phyloP scores from a whole-genome alignment of 2,797 vertebrate genomes.

The Netta rufina region DNA sequence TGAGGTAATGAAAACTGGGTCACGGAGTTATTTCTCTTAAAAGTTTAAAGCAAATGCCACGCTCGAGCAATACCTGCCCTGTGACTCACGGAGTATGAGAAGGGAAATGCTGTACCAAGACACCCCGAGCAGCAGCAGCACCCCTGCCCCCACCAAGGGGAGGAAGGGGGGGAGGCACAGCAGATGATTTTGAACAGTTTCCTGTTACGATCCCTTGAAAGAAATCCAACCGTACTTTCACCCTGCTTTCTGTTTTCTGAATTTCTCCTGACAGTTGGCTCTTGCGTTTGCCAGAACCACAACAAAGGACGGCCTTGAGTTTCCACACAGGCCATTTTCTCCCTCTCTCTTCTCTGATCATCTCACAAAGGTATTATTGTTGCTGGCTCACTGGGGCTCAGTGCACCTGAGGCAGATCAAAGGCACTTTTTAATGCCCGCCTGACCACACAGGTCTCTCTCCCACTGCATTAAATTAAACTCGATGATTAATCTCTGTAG shows the following conservation, averaged over 20 bases:
- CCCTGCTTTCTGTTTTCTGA: slow-evolving; percentile 76
- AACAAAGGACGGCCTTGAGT: slow-evolving; percentile 80
- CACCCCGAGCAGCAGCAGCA: not conserved
- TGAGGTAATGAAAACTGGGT: slow-evolving; percentile 45
- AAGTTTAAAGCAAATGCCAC: not conserved
- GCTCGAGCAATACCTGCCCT: not conserved
- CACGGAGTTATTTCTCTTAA: slow-evolving; percentile 16
- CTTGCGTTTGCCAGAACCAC: slow-evolving; percentile 80
- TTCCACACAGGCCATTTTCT: slow-evolving; percentile 73
- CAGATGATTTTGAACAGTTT: slow-evolving; percentile 65
- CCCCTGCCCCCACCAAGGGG: not conserved
- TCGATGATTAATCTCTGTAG: slow-evolving; percentile 78
- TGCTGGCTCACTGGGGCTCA: slow-evolving; percentile 62
- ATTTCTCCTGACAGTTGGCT: slow-evolving; percentile 78
- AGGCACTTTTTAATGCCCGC: slow-evolving; percentile 69
- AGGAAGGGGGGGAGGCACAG: not conserved
- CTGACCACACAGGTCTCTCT: slow-evolving; percentile 79
- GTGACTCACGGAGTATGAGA: slow-evolving; percentile 1
- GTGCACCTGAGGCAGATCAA: slow-evolving; percentile 79
- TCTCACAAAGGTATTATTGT: slow-evolving; percentile 84
- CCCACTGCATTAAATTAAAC: slow-evolving; percentile 80
- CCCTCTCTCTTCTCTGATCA: slow-evolving; percentile 69
- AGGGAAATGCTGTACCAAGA: not conserved
- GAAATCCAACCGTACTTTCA: slow-evolving; percentile 55
- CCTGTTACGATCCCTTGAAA: slow-evolving; percentile 68